Evolutionary conservation across 2,888 invertebrate genomes (phyloP), one percentile per base, ranked within the genome.

Genomic region (Callimorpha dominula): DNA sequence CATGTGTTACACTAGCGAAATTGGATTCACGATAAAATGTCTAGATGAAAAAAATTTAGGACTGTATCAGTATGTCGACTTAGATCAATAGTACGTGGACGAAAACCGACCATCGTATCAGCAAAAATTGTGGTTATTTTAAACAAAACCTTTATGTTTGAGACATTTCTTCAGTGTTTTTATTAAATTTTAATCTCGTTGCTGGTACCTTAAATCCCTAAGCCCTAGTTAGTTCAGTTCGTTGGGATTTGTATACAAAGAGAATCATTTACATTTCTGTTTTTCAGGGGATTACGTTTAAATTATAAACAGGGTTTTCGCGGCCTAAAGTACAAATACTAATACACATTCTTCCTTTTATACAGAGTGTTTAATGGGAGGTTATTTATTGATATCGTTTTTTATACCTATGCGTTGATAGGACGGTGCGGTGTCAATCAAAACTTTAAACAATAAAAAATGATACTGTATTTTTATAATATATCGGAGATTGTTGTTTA

Each of bases 21-120:
- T 86, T 83, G 80, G 73, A 77, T 82, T 83, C 80, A 74, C 73
- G 71, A 72, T 68, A 80, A 77, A 67, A 80, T 78, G 76, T 68
- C 75, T 71, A 49, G 62, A 65, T 68, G 40, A 68, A 77, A 79
- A 78, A 79, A 79, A 69, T 68, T 72, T 74, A 54, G 76, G 65
- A 81, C 74, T 78, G 78, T 78, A 78, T 79, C 70, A 72, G 74
- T 80, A 40, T 75, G 66, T 76, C 42, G 40, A 75, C 68, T 70
- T 49, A 65, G 54, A 68, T 65, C 76, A 70, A 82, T 73, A 78
- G 68, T 65, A 8, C 42, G 9, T 62, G 12, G 63, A 63, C 63
- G 17, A 63, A 42, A 20, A 52, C n/a, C 4, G 4, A 15, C 7
- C 31, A 9, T 70, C 20, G 43, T 63, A 54, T 20, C 12, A 17